phyloP scores from a whole-genome alignment of 2,113 vertebrate genomes.

The Chamaea fasciata region DNA sequence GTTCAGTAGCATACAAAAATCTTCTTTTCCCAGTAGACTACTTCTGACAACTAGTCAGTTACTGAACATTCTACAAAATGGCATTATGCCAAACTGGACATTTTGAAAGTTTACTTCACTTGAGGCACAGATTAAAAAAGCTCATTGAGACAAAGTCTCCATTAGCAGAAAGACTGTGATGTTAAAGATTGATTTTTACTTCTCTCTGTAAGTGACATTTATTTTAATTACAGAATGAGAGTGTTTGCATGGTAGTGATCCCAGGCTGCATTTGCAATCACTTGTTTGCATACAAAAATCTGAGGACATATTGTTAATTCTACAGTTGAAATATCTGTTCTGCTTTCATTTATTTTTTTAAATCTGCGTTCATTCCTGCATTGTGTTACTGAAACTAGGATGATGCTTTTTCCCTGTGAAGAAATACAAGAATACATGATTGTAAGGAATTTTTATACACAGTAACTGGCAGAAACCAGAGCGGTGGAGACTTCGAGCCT shows the following conservation, averaged over 20 bases:
- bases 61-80: not conserved
- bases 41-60: not conserved
- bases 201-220: not conserved
- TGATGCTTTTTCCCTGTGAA: not conserved
- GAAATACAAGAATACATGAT: not conserved
- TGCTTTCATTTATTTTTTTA: not conserved
- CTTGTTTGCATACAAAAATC: not conserved
- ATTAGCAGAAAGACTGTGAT: not conserved
- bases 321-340: not conserved
- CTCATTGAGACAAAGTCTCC: not conserved
- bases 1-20: not conserved
- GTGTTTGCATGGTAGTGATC: not conserved
- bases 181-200: not conserved
- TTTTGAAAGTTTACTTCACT: not conserved
- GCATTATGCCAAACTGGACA: not conserved
- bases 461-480: not conserved
- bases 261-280: not conserved
- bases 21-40: not conserved
- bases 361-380: not conserved
- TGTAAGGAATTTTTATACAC: not conserved
- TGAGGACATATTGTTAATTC: not conserved
- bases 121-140: not conserved
- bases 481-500: accelerated
- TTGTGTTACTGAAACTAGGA: not conserved
- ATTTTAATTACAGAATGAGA: not conserved